Conservation (phyloP, 1,140 invertebrate genomes). For the Drosophila jambulina region DNA sequence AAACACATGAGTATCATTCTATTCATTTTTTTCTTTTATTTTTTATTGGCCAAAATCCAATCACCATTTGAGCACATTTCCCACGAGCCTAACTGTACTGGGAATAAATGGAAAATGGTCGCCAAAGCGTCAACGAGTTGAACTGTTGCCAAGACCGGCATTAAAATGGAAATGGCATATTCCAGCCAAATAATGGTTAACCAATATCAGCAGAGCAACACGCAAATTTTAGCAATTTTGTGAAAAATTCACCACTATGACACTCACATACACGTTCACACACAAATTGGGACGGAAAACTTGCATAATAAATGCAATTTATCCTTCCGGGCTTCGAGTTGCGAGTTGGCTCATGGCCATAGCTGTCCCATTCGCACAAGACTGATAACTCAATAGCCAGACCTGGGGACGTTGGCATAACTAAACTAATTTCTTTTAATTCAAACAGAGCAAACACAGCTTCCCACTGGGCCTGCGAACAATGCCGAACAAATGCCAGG, state of each 20-base stretch:
- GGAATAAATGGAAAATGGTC: conserved; percentile 13
- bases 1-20: neutral
- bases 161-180: conserved; percentile 32
- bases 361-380: conserved; percentile 10
- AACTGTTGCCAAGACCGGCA: conserved; percentile 4
- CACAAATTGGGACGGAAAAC: conserved; percentile 16
- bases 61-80: conserved; percentile 13
- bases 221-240: conserved; percentile 18
- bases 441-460: conserved; percentile 17
- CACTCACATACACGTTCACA: neutral
- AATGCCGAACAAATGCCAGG: conserved; percentile 32
- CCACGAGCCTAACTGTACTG: neutral
- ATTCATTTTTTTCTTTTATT: conserved; percentile 1
- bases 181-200: conserved; percentile 27
- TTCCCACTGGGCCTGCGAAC: conserved; percentile 2
- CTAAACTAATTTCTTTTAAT: conserved; percentile 65
- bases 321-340: neutral
- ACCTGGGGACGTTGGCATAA: conserved; percentile 27
- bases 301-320: conserved; percentile 46
- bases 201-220: conserved; percentile 26
- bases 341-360: conserved; percentile 2
- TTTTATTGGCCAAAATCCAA: conserved; percentile 9
- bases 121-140: conserved; percentile 20
- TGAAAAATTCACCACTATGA: conserved; percentile 5
- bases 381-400: conserved; percentile 24